Evolutionary conservation across 2,113 vertebrate genomes (phyloP).

Genomic region (Ceuthmochares aereus): DNA sequence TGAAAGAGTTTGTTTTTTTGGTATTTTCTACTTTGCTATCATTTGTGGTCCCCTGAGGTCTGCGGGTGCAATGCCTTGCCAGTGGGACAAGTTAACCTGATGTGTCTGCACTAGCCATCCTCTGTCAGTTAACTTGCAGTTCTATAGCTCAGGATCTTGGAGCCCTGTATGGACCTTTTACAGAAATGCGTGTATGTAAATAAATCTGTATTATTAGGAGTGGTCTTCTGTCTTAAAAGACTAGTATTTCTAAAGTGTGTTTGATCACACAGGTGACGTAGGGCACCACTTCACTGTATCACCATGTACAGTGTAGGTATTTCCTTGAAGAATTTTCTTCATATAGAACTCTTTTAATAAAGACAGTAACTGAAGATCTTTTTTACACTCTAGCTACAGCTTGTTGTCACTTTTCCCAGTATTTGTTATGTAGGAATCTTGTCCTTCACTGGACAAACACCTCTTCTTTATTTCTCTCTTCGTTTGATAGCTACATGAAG

Average conservation of each 20-base stretch:
- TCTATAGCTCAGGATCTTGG: neutral
- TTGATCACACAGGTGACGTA: neutral
- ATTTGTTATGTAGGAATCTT: neutral
- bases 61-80: neutral
- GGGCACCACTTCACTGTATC: neutral
- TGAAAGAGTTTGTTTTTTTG: neutral
- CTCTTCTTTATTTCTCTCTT: neutral
- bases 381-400: neutral
- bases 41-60: neutral
- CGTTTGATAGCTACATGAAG: neutral
- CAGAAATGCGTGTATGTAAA: neutral
- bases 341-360: neutral
- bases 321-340: neutral
- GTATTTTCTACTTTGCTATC: neutral
- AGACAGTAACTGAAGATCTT: neutral
- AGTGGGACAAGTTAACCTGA: neutral
- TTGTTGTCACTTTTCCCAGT: neutral
- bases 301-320: neutral
- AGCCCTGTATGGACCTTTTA: too few species aligned
- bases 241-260: neutral
- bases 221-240: neutral
- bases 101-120: neutral
- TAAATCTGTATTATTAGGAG: neutral
- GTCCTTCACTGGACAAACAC: neutral
- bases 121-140: neutral